Evolutionary conservation across 2,888 invertebrate species (phyloP).

Genomic region (Eupithecia subumbrata): DNA sequence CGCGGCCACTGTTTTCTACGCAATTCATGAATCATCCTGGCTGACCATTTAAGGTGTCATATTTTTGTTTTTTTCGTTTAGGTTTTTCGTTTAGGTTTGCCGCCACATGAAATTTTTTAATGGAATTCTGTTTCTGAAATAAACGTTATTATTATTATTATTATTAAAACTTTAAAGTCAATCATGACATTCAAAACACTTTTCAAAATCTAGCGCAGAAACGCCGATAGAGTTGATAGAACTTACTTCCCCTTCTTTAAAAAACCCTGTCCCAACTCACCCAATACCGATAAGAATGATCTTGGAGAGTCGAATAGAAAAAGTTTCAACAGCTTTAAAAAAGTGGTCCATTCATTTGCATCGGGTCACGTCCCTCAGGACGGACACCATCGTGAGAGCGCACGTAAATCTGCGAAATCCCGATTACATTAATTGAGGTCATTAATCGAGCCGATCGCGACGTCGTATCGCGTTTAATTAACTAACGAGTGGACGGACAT

Average conservation of each 20-base stretch:
- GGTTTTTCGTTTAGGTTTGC: too few species aligned
- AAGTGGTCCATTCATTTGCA: constrained; percentile 30
- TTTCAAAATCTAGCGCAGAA: background rate
- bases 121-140: too few species aligned
- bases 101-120: background rate
- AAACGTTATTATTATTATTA: too few species aligned
- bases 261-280: background rate
- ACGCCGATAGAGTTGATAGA: background rate
- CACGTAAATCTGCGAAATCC: constrained; percentile 74
- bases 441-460: constrained; percentile 75
- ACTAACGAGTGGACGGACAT: constrained; percentile 76
- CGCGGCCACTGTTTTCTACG: background rate
- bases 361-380: constrained; percentile 26
- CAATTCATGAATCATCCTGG: background rate
- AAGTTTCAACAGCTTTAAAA: constrained; percentile 10
- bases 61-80: too few species aligned
- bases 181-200: background rate
- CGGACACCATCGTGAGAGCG: constrained; percentile 41
- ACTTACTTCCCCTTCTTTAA: background rate
- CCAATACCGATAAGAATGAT: constrained; percentile 9
- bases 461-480: constrained; percentile 81
- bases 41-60: background rate
- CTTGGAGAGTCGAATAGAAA: constrained; percentile 3
- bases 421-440: constrained; percentile 80
- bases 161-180: background rate